These are phyloP conservation scores for Venusia cambrica DNA, from an alignment of 2,888 invertebrate species.

Conservation along the genomic window DNA sequence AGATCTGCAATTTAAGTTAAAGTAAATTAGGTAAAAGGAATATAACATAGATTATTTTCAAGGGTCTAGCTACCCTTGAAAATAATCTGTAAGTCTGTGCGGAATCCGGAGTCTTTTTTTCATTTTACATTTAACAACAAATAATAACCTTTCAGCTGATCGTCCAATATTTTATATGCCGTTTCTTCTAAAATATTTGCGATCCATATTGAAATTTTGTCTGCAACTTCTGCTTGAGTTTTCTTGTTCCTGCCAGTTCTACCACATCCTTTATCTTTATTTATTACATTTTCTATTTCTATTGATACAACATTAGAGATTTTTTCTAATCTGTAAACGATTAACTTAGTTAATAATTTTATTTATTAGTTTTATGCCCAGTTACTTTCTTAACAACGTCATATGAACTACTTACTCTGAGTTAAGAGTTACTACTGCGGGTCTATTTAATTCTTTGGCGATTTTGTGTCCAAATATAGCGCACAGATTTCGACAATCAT, in stretches of 20 bases:
- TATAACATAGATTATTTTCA: too few species aligned
- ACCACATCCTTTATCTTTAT: conserved; percentile 25
- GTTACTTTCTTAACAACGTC: too few species aligned
- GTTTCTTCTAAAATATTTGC: conserved; percentile 52
- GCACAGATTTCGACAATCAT: conserved; percentile 13
- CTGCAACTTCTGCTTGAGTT: conserved; percentile 44
- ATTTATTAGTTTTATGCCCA: background rate
- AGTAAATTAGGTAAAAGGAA: too few species aligned
- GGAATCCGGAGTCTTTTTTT: too few species aligned
- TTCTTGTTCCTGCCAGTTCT: conserved; percentile 25
- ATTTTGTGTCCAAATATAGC: conserved; percentile 52
- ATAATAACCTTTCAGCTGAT: conserved; percentile 63
- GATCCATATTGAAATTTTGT: conserved; percentile 56
- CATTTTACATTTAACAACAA: conserved; percentile 2
- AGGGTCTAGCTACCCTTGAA: too few species aligned
- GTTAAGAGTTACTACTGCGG: conserved; percentile 41
- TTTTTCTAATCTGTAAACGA: conserved; percentile 43
- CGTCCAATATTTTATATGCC: conserved; percentile 47
- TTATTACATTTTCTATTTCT: conserved; percentile 44
- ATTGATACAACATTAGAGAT: conserved; percentile 42
- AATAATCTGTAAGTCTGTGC: too few species aligned
- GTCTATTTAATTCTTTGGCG: conserved; percentile 40
- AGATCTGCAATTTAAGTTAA: conserved; percentile 48
- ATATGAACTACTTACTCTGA: conserved; percentile 44
- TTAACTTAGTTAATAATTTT: background rate